Evolutionary conservation across 2,888 invertebrate genomes (phyloP).

Genomic region (Venusia cambrica): DNA sequence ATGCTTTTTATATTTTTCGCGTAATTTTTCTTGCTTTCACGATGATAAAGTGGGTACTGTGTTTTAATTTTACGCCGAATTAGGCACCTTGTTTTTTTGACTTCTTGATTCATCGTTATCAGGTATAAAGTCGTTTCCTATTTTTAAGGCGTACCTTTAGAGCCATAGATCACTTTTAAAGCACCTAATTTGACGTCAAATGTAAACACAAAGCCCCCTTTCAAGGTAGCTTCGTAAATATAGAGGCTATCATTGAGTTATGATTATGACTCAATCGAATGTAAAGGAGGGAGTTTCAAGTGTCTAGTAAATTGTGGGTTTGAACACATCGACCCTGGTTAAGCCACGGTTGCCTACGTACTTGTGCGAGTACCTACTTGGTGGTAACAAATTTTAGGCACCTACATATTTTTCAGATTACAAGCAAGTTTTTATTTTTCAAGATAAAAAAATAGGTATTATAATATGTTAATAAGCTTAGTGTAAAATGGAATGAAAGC

Average conservation of each 20-base stretch:
- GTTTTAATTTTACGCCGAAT: constrained; percentile 70
- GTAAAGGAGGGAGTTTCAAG: constrained; percentile 53
- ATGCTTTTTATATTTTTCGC: constrained; percentile 69
- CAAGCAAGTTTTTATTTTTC: too few species aligned
- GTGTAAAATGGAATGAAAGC: too few species aligned
- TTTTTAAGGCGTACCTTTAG: constrained; percentile 24
- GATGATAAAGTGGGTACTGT: constrained; percentile 51
- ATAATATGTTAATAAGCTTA: too few species aligned
- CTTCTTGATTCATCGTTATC: constrained; percentile 42
- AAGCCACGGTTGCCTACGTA: too few species aligned
- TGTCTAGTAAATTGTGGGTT: constrained; percentile 70
- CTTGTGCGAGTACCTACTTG: too few species aligned
- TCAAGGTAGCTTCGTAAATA: constrained; percentile 59
- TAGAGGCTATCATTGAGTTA: constrained; percentile 50
- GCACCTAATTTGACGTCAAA: constrained; percentile 51
- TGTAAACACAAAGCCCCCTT: constrained; percentile 58
- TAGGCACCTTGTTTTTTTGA: constrained; percentile 53
- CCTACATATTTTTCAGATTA: too few species aligned
- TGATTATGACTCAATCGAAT: constrained; percentile 72
- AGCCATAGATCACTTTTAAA: constrained; percentile 62
- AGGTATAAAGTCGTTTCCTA: constrained; percentile 32
- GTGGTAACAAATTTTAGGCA: too few species aligned
- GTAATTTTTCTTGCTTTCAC: constrained; percentile 49
- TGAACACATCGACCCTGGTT: constrained; percentile 41
- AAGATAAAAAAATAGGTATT: too few species aligned